Base-by-base conservation (phyloP, 2,797 vertebrate genomes). In the Lepus townsendii region DNA sequence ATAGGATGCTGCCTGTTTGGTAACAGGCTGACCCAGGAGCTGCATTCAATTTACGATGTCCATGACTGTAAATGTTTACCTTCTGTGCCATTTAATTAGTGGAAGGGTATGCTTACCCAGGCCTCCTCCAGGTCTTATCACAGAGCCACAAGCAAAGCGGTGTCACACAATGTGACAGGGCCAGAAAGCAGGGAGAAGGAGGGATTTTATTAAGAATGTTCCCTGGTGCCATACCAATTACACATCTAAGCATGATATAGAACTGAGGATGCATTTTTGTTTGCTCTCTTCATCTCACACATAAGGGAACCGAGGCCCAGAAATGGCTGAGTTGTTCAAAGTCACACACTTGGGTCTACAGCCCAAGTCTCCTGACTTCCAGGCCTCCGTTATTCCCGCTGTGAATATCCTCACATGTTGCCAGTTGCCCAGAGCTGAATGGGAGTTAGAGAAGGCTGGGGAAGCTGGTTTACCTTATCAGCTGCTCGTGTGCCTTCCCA, bases 71-170 rank as follows among this genome's bases (percentile, higher is more conserved):
- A 71, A 52, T 22, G 62, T 20, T 57, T 77, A 6, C n/a, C 66
- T 83, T 75, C 47, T 17, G 19, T 69, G 20, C 47, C 76, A 82
- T 95, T 85, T 77, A 42, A 82, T n/a, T 72, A 78, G 77, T 22
- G 63, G 13, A 32, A 19, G 6, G 24, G 13, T 10, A 20, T 38
- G 65, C 54, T 77, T 50, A 20, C 27, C 8, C 2, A 13, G 5
- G 5, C 24, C 7, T 73, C 24, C 73, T 69, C 42, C 79, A 65
- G 52, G 4, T 11, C 42, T 91, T 30, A 42, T 27, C 63, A n/a
- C 14, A 30, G 63, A 65, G 42, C 3, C 27, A 32, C 42, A 80
- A 50, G 32, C 62, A 12, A 71, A 65, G 24, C 71, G 6, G 68
- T 77, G 19, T 42, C 8, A 3, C 11, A 2, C 0, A 5, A 38